A percentile compares a stretch with the other conserved stretches of the same genome.
Evolutionary conservation across 2,113 vertebrate species (phyloP).

Genomic region (Sminthopsis crassicaudata): DNA sequence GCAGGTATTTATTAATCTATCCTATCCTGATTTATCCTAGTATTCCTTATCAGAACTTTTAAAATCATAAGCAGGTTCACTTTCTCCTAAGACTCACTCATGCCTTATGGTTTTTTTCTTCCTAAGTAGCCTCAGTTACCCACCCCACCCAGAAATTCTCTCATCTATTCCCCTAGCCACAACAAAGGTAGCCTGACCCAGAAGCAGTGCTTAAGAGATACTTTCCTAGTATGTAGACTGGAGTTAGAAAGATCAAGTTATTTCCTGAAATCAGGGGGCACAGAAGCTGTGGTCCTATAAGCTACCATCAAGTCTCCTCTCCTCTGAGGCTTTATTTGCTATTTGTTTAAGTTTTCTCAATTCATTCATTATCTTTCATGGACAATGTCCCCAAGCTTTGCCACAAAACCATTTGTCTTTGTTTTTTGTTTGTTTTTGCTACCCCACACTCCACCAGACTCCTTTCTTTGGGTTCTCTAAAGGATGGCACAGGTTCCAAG

Average conservation of each 20-base stretch:
- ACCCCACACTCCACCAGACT: neutral
- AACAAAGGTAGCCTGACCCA: constrained; percentile 58
- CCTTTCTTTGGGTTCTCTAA: neutral
- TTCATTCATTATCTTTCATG: neutral
- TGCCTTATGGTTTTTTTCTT: neutral
- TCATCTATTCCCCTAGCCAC: constrained; percentile 57
- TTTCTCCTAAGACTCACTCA: neutral
- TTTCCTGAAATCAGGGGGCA: constrained; percentile 60
- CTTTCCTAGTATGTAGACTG: constrained; percentile 26
- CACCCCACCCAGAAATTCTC: constrained; percentile 25
- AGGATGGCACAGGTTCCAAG: neutral
- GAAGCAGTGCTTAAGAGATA: constrained; percentile 7
- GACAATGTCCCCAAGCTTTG: neutral
- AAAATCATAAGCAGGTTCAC: neutral
- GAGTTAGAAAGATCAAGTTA: constrained; percentile 57
- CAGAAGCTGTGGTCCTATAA: constrained; percentile 15
- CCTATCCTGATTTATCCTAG: neutral
- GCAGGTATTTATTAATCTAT: neutral
- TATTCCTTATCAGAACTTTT: neutral
- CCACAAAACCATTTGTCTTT: neutral
- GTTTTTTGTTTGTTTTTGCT: neutral
- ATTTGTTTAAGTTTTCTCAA: constrained; percentile 16
- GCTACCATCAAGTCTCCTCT: neutral
- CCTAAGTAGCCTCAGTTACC: constrained; percentile 28
- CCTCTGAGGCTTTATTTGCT: neutral